Base-by-base conservation (phyloP, 2,888 invertebrate genomes). In the Agrotis puta region DNA sequence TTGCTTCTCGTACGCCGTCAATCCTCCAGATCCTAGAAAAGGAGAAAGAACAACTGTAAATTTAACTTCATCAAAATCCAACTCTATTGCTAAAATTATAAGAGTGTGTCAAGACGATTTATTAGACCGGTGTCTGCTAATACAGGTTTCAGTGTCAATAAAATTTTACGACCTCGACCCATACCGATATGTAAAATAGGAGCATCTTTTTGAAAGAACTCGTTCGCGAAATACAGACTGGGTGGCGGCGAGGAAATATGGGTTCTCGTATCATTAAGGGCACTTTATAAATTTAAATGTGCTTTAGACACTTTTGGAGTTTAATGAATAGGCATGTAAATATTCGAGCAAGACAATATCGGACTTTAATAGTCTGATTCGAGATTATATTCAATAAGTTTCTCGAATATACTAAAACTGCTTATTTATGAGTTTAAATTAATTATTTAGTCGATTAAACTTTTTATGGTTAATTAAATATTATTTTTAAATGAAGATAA, bases 1-100 rank as follows among this genome's bases (percentile, higher is more conserved):
- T 92, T 97, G 97, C 89, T 97, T 98, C 88, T 98, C 98, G 86
- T 97, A 96, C 88, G 97, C 97, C 68, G 97, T 96, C 90, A 98
- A 95, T 82, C 97, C 98, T 85, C 97, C 97, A 77, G 97, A 96
- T 88, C 95, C 97, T 97, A 75, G 47, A 58, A 66, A 92, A 90
- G 85, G 86, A 84, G 80, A 79, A 70, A 58, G 9, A 74, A 58
- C 18, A 68, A 66, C 33, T 68, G 47, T 72, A 56, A 66, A 66
- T 64, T 27, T 18, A 3, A 43, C 20, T 11, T 16, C 59, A 56
- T 3, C 1, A 45, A 47, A 48, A 59, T 64, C 65, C 3, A 48
- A 50, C 20, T 50, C 9, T 58, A 13, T 72, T n/a, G 43, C 54
- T 9, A 62, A 70, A 61, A 62, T 48, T 63, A 53, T 53, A 54